Base-by-base conservation (phyloP, 1,140 invertebrate species). In the Drosophila pseudoananassae region DNA sequence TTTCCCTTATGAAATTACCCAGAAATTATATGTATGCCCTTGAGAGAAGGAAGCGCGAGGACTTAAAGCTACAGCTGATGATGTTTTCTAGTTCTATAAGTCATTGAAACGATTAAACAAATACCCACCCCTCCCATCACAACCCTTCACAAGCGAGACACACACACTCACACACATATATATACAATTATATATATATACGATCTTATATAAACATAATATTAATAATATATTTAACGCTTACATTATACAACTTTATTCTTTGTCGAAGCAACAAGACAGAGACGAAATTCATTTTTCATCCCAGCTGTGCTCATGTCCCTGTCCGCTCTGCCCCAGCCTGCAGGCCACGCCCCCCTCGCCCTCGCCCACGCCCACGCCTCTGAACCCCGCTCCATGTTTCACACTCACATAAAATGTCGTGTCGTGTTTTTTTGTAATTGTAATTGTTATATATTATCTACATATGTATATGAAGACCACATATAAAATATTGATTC, bases 31-130 rank as follows among this genome's bases (percentile, higher is more conserved):
- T 14, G 15, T 8, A 7, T 14, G 15, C 14, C 40, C 40, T 46
- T 8, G 43, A 10, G 6, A 15, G 40, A 4, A 36, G 10, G 33
- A 12, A 36, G 33, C 10, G 33, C 10, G 10, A 36, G 33, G 33
- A n/a, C 33, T 10, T n/a, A 12, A 12, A 12, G 40, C 15, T 17
- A 17, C 40, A 43, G 17, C 65, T 68, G 40, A 72, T 69, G 73
- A 84, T 87, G 82, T 85, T 85, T 85, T 85, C 74, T 85, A 85
- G 82, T 85, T 85, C 54, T 85, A 72, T 85, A 85, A 85, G 82
- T 82, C 57, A 80, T 79, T 75, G 50, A 70, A 76, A 68, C 46
- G 57, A 84, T 84, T 84, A 76, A 58, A 51, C 46, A 46, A 65
- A 79, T 74, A 80, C 43, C 33, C 27, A 80, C 43, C 33, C 27